Percentiles rank a stretch among this genome's conserved stretches.
Conservation (phyloP, 2,888 invertebrate species). For the Pollenia labialis region DNA sequence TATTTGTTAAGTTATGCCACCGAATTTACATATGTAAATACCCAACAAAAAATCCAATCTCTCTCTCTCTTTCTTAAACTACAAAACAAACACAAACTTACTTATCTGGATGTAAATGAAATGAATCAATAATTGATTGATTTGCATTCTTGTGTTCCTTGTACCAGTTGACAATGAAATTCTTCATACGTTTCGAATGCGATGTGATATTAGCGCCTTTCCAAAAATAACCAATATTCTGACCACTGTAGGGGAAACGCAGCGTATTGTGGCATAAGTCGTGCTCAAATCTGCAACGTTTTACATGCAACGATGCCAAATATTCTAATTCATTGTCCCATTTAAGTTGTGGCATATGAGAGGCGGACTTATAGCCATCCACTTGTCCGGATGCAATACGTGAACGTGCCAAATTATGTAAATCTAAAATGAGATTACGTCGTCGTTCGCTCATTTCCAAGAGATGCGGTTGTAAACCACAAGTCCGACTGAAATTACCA, state of each 20-base stretch:
- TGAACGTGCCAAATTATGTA: conserved; percentile 82
- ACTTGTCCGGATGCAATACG: conserved; percentile 80
- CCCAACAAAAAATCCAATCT: too few relatives aligned
- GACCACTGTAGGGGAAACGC: conserved; percentile 80
- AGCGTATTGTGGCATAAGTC: conserved; percentile 82
- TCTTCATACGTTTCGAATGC: conserved; percentile 81
- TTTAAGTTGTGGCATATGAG: conserved; percentile 80
- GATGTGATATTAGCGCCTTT: conserved; percentile 80
- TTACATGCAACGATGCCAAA: conserved; percentile 81
- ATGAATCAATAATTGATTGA: conserved; percentile 80
- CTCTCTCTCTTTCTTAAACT: too few relatives aligned
- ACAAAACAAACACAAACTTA: conserved; percentile 68
- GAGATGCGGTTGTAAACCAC: conserved; percentile 78
- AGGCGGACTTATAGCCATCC: conserved; percentile 78
- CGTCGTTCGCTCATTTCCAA: conserved; percentile 80
- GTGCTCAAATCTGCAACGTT: conserved; percentile 80
- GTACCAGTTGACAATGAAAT: conserved; percentile 82
- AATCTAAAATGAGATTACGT: conserved; percentile 80
- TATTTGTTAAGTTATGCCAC: too few relatives aligned
- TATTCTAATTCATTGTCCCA: conserved; percentile 82
- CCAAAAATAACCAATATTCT: conserved; percentile 82
- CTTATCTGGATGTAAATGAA: conserved; percentile 79
- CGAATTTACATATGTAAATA: too few relatives aligned
- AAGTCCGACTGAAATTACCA: conserved; percentile 76
- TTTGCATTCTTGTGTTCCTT: conserved; percentile 81